Evolutionary conservation across 2,888 invertebrate species (phyloP).

Genomic region (Caenorhabditis imperialis): DNA sequence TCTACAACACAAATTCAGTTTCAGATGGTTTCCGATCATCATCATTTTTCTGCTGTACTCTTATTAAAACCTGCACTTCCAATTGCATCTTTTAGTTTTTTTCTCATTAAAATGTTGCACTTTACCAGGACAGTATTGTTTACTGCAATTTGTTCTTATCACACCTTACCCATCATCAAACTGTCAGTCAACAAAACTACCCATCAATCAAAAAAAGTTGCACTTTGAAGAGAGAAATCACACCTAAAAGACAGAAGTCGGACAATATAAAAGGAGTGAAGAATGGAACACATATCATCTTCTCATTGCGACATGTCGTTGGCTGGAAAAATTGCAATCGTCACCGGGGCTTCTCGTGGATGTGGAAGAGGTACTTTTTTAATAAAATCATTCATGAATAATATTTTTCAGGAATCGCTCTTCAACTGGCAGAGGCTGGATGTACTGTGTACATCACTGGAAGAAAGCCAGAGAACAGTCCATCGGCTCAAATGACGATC

Average conservation of each 20-base stretch:
- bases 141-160: constrained; percentile 25
- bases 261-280: constrained; percentile 22
- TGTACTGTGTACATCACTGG: constrained; percentile 80
- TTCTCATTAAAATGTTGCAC: too few species aligned
- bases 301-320: too few species aligned
- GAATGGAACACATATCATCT: too few species aligned
- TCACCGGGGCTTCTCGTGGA: constrained; percentile 66
- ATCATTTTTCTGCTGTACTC: too few species aligned
- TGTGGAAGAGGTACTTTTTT: constrained; percentile 57
- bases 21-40: too few species aligned
- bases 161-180: constrained; percentile 7
- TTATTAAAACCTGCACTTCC: too few species aligned
- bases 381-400: too few species aligned
- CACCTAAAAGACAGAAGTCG: background rate
- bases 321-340: constrained; percentile 52
- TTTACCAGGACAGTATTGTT: too few species aligned
- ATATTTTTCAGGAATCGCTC: constrained; percentile 67
- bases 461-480: constrained; percentile 55
- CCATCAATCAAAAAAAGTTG: constrained; percentile 32
- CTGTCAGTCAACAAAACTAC: constrained; percentile 7
- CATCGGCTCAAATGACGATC: constrained; percentile 27
- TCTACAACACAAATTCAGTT: too few species aligned
- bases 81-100: too few species aligned
- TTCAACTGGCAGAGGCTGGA: constrained; percentile 80
- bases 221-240: constrained; percentile 19